Evolutionary conservation across 2,113 vertebrate species (phyloP).

Genomic region (Pedionomus torquatus): DNA sequence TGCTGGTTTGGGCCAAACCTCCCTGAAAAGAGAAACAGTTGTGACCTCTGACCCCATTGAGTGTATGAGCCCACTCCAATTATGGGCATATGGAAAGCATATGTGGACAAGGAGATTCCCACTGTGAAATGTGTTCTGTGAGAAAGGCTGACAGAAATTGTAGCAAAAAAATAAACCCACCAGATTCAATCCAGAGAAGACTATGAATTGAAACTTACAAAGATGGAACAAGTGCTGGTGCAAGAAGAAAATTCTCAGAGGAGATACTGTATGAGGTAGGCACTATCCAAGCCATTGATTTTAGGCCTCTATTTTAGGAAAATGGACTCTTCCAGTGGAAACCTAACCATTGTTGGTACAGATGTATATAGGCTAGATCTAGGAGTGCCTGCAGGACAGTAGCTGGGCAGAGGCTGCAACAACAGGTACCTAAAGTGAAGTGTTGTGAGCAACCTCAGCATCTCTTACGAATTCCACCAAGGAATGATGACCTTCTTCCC

Average conservation of each 20-base stretch:
- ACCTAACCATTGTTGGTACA: neutral
- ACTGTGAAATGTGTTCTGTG: neutral
- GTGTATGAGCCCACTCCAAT: neutral
- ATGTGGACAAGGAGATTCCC: neutral
- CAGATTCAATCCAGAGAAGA: neutral
- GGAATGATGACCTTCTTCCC: accelerated
- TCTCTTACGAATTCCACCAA: neutral
- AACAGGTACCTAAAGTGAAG: neutral
- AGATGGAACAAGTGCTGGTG: neutral
- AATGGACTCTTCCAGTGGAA: neutral
- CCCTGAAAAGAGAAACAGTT: neutral
- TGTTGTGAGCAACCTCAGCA: neutral
- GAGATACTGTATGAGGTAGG: neutral
- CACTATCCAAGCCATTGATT: neutral
- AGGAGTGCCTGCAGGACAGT: neutral
- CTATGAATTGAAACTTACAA: neutral
- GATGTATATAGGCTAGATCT: neutral
- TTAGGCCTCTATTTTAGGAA: neutral
- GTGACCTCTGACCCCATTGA: neutral
- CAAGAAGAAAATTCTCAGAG: neutral
- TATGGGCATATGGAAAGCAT: neutral
- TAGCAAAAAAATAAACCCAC: neutral
- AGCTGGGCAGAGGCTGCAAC: neutral
- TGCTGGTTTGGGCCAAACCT: neutral
- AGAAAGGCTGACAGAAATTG: neutral